Evolutionary conservation across 2,113 vertebrate species (phyloP).

Genomic region (Rhinoderma darwinii): DNA sequence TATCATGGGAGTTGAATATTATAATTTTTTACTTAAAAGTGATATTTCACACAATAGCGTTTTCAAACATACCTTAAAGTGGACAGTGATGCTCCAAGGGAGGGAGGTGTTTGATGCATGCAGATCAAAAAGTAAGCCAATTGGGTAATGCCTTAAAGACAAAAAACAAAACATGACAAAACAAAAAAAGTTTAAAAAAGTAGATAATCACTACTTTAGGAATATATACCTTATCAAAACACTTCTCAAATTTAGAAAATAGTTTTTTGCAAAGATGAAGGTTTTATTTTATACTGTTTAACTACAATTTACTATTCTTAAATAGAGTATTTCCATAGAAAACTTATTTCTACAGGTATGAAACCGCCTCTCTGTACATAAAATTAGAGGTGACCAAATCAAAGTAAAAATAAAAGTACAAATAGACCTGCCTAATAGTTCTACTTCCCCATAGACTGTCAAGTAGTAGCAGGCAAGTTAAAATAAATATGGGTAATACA

Average conservation of each 20-base stretch:
- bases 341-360: not conserved
- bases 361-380: not conserved
- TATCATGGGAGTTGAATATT: no score
- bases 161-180: constrained; percentile 16
- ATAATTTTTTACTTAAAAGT: no score
- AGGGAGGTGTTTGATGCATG: constrained; percentile 91
- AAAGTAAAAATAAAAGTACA: not conserved
- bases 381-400: not conserved
- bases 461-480: no score
- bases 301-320: no score
- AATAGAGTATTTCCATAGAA: no score
- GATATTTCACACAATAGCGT: not conserved
- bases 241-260: not conserved
- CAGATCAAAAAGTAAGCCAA: constrained; percentile 95
- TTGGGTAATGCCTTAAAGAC: constrained; percentile 94
- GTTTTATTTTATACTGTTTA: no score
- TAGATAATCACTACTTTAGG: not conserved
- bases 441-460: not conserved
- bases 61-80: constrained; percentile 89
- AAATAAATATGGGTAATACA: no score
- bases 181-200: not conserved
- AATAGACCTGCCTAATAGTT: not conserved
- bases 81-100: constrained; percentile 96
- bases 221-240: not conserved
- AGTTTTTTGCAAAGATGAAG: not conserved